These are phyloP conservation scores for Onychomys arenicola DNA, from an alignment of 2,797 vertebrate genomes.

Conservation along the genomic window DNA sequence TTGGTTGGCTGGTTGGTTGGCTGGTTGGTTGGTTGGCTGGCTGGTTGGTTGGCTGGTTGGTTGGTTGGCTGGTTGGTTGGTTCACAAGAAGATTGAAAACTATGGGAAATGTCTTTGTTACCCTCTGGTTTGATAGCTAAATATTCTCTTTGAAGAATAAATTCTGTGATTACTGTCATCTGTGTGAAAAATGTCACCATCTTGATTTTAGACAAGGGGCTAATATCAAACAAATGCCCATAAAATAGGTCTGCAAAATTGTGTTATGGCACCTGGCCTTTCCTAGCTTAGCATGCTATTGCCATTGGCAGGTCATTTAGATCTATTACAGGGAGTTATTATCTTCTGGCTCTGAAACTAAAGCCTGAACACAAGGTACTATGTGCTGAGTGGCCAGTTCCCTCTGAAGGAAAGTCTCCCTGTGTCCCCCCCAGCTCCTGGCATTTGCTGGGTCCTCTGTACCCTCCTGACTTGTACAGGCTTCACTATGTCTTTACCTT, in stretches of 20 bases:
- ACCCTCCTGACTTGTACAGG: neutral
- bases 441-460: neutral
- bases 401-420: neutral
- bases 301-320: slow-evolving; percentile 81
- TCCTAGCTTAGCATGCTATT: slow-evolving; percentile 80
- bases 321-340: neutral
- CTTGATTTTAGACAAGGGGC: slow-evolving; percentile 23
- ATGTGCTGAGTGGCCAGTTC: neutral
- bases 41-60: no score
- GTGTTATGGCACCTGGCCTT: slow-evolving; percentile 81
- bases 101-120: neutral
- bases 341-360: neutral
- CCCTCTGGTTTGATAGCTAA: neutral
- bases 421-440: neutral
- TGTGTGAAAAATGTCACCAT: neutral
- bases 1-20: no score
- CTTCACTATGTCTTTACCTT: neutral
- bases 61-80: neutral
- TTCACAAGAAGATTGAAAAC: neutral
- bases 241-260: slow-evolving; percentile 65
- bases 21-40: no score
- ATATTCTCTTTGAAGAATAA: neutral
- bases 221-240: slow-evolving; percentile 8
- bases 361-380: neutral
- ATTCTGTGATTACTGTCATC: slow-evolving; percentile 29